phyloP scores from a whole-genome alignment of 2,888 invertebrate species.

The Rhogogaster chlorosoma region DNA sequence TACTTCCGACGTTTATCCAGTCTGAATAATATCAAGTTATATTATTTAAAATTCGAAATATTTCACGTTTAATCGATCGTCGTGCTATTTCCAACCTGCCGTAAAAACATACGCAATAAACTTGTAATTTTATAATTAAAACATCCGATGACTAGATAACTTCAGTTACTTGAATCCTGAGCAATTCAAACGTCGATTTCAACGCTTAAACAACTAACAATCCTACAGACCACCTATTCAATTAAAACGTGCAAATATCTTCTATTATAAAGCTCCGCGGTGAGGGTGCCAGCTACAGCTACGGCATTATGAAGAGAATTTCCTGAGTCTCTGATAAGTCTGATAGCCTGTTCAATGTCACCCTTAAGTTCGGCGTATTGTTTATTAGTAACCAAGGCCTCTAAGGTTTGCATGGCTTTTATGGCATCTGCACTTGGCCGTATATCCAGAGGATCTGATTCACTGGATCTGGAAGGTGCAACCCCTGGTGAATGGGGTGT shows the following conservation, averaged over 20 bases:
- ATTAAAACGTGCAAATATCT: conserved; percentile 73
- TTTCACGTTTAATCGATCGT: neutral
- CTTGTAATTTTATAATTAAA: neutral
- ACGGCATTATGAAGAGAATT: conserved; percentile 81
- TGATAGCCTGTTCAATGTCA: conserved; percentile 76
- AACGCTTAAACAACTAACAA: neutral
- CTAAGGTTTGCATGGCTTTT: conserved; percentile 76
- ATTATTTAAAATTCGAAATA: neutral
- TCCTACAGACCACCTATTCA: conserved; percentile 57
- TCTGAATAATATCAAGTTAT: neutral
- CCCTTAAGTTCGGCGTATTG: conserved; percentile 76
- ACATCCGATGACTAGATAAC: conserved; percentile 37
- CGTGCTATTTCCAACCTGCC: neutral
- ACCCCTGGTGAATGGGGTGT: conserved; percentile 74
- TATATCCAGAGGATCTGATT: conserved; percentile 71
- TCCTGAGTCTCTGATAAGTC: conserved; percentile 79
- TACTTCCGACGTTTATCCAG: neutral
- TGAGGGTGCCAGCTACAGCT: conserved; percentile 77
- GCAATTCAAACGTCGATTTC: conserved; percentile 11
- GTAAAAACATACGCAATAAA: neutral
- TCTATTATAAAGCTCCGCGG: conserved; percentile 79
- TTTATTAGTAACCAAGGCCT: conserved; percentile 75
- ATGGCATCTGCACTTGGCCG: conserved; percentile 76
- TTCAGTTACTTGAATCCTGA: neutral
- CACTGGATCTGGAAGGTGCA: conserved; percentile 68